A percentile compares a stretch with the other conserved stretches of the same genome.
Conservation (phyloP, 2,113 vertebrate genomes). For the Vulpes ferrilata region DNA sequence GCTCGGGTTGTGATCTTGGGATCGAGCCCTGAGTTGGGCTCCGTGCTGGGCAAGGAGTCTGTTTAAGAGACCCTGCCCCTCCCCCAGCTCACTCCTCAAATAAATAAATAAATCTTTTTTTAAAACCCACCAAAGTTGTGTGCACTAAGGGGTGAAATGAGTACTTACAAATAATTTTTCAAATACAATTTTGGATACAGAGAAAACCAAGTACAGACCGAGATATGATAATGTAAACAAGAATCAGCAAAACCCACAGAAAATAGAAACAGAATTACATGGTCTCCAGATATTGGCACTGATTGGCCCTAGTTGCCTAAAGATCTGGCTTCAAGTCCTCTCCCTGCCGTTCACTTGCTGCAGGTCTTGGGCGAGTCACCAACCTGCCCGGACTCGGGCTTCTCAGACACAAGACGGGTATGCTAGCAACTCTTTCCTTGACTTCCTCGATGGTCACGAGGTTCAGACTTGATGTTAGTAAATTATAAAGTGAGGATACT, state of each 20-base stretch:
- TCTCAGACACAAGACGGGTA: background rate
- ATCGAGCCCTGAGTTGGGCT: too few relatives aligned
- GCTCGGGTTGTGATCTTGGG: too few relatives aligned
- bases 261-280: constrained; percentile 18
- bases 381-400: background rate
- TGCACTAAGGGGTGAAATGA: background rate
- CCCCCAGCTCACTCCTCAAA: background rate
- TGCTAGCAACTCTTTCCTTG: too few relatives aligned
- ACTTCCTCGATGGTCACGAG: background rate
- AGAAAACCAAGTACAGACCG: background rate
- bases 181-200: constrained; percentile 27
- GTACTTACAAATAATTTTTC: background rate
- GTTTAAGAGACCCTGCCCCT: background rate
- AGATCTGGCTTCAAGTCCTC: background rate
- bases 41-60: too few relatives aligned
- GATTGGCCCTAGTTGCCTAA: background rate
- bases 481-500: background rate
- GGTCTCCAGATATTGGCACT: background rate
- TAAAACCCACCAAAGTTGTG: background rate
- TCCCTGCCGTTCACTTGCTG: background rate
- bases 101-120: background rate
- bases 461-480: background rate
- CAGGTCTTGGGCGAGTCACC: rapidly evolving
- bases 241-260: constrained; percentile 22
- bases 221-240: constrained; percentile 26